A percentile compares a stretch with the other conserved stretches of the same genome.
Conservation (phyloP, 2,113 vertebrate genomes). For the Passer montanus region DNA sequence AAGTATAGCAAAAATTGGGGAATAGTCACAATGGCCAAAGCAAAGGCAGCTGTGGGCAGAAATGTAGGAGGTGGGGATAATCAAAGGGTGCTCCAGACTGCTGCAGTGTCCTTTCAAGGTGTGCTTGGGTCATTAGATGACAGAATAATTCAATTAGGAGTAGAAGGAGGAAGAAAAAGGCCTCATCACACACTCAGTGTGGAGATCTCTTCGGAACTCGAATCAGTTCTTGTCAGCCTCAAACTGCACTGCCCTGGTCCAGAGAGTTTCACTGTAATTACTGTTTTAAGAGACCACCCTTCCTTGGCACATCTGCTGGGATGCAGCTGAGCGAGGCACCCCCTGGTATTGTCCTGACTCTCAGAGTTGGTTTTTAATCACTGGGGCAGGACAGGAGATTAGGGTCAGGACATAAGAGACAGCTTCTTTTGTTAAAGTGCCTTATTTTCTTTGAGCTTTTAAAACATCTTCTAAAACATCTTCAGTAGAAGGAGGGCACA, state of each 20-base stretch:
- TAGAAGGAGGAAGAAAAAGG: neutral
- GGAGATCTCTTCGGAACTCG: neutral
- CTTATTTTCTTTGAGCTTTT: slow-evolving; percentile 43
- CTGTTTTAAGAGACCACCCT: neutral
- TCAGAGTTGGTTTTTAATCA: neutral
- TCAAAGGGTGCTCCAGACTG: neutral
- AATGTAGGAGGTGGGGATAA: neutral
- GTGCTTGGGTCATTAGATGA: neutral
- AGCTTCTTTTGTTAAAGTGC: slow-evolving; percentile 60
- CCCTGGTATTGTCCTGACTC: neutral
- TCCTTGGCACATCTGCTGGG: neutral
- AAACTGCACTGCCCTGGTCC: neutral
- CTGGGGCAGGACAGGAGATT: neutral
- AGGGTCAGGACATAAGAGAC: neutral
- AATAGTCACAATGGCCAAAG: neutral
- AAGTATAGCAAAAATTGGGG: neutral
- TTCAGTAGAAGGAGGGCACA: neutral
- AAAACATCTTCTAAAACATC: neutral
- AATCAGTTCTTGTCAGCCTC: neutral
- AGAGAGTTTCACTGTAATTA: neutral
- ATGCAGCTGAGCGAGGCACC: neutral
- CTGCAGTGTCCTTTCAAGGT: neutral
- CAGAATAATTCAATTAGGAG: neutral
- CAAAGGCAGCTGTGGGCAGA: neutral
- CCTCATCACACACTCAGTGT: accelerated